phyloP scores from a whole-genome alignment of 2,797 vertebrate species.

The Cynopterus sphinx region DNA sequence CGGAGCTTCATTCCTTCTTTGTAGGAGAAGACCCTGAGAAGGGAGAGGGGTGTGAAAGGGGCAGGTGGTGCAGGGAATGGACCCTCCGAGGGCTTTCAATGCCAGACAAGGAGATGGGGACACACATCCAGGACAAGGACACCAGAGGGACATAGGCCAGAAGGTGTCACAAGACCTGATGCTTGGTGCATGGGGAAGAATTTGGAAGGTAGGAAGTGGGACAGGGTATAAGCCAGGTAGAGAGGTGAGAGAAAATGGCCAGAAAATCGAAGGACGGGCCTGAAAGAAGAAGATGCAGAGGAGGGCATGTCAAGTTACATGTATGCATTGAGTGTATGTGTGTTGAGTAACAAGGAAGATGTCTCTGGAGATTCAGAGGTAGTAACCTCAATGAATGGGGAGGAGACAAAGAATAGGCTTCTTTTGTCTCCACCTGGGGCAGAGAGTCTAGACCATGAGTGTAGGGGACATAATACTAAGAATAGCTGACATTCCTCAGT shows the following conservation, averaged over 20 bases:
- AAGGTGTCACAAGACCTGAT: not conserved
- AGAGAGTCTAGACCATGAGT: not conserved
- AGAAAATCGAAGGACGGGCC: not conserved
- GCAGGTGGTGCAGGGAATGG: too few relatives aligned
- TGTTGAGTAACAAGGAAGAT: not conserved
- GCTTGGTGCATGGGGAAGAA: not conserved
- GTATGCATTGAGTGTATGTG: not conserved
- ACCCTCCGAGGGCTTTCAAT: not conserved
- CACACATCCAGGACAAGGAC: not conserved
- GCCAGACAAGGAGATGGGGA: not conserved
- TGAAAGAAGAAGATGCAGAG: not conserved
- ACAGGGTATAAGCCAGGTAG: not conserved
- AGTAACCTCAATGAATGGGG: not conserved
- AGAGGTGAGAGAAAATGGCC: not conserved
- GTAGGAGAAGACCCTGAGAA: not conserved
- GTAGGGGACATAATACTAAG: not conserved
- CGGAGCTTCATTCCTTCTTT: not conserved
- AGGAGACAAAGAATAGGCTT: not conserved
- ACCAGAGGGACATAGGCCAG: not conserved
- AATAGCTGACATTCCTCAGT: not conserved
- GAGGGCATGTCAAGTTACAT: not conserved
- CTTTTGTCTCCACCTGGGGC: not conserved
- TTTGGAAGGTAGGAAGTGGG: not conserved
- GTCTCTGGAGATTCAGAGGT: not conserved
- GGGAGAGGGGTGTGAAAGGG: not conserved